phyloP scores from a whole-genome alignment of 2,113 vertebrate genomes.

The Platichthys stellatus region DNA sequence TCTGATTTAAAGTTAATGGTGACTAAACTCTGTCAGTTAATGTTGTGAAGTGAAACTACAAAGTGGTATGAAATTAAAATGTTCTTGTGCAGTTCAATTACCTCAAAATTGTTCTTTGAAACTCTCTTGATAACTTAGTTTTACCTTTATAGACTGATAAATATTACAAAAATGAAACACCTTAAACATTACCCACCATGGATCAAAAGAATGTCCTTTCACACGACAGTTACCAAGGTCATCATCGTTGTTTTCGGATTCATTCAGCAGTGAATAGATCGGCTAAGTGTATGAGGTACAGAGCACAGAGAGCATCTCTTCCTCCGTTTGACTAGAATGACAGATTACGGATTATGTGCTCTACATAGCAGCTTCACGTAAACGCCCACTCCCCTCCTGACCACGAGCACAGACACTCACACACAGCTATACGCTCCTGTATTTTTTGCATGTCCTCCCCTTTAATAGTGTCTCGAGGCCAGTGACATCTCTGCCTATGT shows the following conservation, averaged over 20 bases:
- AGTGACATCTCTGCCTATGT: constrained; percentile 59
- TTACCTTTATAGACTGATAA: not conserved
- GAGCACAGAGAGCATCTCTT: constrained; percentile 19
- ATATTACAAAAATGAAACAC: not conserved
- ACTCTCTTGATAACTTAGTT: too few relatives aligned
- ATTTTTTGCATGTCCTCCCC: constrained; percentile 46
- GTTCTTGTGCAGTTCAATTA: too few relatives aligned
- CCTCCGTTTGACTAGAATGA: constrained; percentile 50
- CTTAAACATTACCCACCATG: not conserved
- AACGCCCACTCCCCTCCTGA: constrained; percentile 12
- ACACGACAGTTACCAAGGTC: not conserved
- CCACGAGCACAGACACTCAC: constrained; percentile 25
- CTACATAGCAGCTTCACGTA: constrained; percentile 39
- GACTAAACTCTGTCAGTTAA: too few relatives aligned
- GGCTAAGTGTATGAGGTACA: constrained; percentile 12
- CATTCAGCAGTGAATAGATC: not conserved
- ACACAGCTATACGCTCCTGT: not conserved
- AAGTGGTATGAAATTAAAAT: too few relatives aligned
- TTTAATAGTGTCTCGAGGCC: constrained; percentile 61
- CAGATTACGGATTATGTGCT: constrained; percentile 64
- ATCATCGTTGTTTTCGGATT: not conserved
- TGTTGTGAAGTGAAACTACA: too few relatives aligned
- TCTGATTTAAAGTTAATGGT: too few relatives aligned
- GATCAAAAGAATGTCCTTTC: not conserved
- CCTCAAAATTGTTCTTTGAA: too few relatives aligned